Percentiles rank a stretch among this genome's conserved stretches.
Conservation (phyloP, 2,113 vertebrate species). For the Myiopsitta monachus region DNA sequence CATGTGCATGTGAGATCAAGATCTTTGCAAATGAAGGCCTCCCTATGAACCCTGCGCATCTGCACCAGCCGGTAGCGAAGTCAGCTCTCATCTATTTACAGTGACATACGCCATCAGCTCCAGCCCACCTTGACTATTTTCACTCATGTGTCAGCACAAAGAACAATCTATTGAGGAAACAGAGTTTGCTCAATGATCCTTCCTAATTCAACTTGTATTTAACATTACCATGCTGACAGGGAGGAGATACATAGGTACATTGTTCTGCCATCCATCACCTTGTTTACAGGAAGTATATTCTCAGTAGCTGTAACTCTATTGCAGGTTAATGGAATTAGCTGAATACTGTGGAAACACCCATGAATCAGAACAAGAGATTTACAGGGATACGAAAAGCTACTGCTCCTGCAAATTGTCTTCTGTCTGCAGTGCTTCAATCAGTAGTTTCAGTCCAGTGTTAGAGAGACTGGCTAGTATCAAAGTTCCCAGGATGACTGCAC, state of each 20-base stretch:
- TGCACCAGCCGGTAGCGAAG: not conserved
- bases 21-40: not conserved
- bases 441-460: not conserved
- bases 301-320: not conserved
- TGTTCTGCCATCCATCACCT: not conserved
- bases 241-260: not conserved
- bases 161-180: not conserved
- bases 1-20: not conserved
- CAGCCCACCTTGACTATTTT: not conserved
- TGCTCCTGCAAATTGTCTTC: not conserved
- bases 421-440: conserved; percentile 4
- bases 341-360: not conserved
- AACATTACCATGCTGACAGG: not conserved
- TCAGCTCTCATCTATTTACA: not conserved
- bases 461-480: conserved; percentile 23
- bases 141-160: accelerated
- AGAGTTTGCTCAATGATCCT: not conserved
- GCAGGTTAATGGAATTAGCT: not conserved
- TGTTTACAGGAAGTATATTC: not conserved
- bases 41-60: not conserved
- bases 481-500: not conserved
- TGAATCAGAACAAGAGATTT: not conserved
- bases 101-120: not conserved
- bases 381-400: not conserved
- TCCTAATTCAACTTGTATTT: not conserved